Conservation (phyloP, 92 coral and sea anemone genomes). For the Desmophyllum pertusum region DNA sequence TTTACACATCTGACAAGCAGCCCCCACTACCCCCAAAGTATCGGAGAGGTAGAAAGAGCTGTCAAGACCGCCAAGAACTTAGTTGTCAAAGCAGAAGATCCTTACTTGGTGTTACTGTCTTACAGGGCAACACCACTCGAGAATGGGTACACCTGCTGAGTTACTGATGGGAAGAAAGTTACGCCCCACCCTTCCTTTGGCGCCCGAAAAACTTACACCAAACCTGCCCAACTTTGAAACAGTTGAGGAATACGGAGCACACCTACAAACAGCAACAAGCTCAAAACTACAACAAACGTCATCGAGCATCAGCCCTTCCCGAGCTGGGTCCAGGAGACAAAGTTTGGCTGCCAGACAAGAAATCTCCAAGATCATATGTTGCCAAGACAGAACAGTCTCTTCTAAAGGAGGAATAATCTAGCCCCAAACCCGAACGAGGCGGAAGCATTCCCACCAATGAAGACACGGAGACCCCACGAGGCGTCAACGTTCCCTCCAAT, state of each 20-base stretch:
- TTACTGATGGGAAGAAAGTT: constrained; percentile 42
- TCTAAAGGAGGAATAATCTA: constrained; percentile 17
- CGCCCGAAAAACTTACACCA: constrained; percentile 16
- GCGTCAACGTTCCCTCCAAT: neutral
- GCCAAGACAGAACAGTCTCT: constrained; percentile 7
- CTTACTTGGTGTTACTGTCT: constrained; percentile 44
- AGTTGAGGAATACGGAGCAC: constrained; percentile 13
- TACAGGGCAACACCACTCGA: constrained; percentile 49
- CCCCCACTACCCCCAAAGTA: constrained; percentile 43
- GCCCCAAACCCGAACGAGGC: neutral
- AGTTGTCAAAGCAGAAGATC: constrained; percentile 47
- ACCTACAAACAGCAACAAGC: constrained; percentile 13
- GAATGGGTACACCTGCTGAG: constrained; percentile 48
- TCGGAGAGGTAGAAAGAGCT: constrained; percentile 47
- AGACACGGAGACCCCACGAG: neutral
- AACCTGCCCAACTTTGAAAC: constrained; percentile 25
- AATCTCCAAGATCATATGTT: neutral
- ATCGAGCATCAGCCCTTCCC: constrained; percentile 28
- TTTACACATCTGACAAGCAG: constrained; percentile 49
- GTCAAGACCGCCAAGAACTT: constrained; percentile 39
- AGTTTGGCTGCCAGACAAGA: constrained; percentile 20
- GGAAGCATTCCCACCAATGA: neutral
- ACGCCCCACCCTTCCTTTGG: constrained; percentile 1
- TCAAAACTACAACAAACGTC: constrained; percentile 15
- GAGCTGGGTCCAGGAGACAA: constrained; percentile 17